A percentile compares a stretch with the other conserved stretches of the same genome.
These are phyloP conservation scores for Bubo bubo DNA, from an alignment of 2,113 vertebrate genomes.

Conservation along the genomic window DNA sequence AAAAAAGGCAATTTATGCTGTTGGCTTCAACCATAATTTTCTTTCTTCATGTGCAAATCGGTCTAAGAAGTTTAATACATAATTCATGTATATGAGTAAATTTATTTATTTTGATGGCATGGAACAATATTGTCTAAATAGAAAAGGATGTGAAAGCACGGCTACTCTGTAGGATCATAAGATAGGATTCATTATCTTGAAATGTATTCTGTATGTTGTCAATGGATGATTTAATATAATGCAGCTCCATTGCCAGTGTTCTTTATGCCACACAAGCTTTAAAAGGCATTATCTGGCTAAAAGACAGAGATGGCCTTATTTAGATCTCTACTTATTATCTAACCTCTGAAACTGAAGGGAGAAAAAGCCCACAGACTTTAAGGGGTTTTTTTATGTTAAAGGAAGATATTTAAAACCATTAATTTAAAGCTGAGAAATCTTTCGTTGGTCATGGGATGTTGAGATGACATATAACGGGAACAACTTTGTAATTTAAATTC, in stretches of 20 bases:
- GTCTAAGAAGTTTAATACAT: constrained; percentile 13
- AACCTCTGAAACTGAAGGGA: background rate
- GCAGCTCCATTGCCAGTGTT: background rate
- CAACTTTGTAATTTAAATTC: background rate
- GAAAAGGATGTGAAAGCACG: background rate
- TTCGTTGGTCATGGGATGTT: background rate
- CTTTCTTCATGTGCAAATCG: constrained; percentile 23
- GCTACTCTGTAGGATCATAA: background rate
- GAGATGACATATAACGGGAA: background rate
- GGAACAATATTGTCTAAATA: background rate
- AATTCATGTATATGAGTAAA: constrained; percentile 40
- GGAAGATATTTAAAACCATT: background rate
- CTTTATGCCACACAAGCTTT: background rate
- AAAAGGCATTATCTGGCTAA: constrained; percentile 31
- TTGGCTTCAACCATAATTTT: constrained; percentile 27
- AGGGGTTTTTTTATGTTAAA: background rate
- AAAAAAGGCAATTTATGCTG: constrained; percentile 1
- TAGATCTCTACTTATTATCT: background rate
- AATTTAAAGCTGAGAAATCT: background rate
- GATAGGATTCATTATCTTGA: constrained; percentile 31
- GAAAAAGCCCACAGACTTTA: background rate
- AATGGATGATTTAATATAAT: constrained; percentile 15
- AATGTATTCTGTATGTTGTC: background rate
- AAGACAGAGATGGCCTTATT: constrained; percentile 26
- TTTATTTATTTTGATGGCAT: constrained; percentile 40